phyloP scores from a whole-genome alignment of 1,140 invertebrate species.

The Calephelis nemesis region DNA sequence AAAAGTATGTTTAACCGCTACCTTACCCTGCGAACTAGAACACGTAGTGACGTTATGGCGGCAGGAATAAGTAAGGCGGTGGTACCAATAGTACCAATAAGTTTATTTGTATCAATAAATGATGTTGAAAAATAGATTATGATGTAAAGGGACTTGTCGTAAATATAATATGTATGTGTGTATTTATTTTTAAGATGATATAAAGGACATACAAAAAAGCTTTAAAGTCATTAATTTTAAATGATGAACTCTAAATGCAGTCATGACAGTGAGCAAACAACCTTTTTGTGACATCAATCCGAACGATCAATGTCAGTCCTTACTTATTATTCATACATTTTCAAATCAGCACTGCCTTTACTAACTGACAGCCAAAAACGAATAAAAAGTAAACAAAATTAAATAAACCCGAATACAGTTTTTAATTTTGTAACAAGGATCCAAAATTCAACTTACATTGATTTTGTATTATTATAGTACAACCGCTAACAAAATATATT shows the following conservation, averaged over 20 bases:
- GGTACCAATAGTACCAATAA: no score
- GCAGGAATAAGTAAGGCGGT: no score
- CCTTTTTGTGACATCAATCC: slow-evolving; percentile 22
- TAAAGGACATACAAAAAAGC: no score
- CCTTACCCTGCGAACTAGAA: no score
- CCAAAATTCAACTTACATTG: slow-evolving; percentile 36
- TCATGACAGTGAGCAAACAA: slow-evolving; percentile 21
- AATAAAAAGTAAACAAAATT: slow-evolving; percentile 25
- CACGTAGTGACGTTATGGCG: no score
- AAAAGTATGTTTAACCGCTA: no score
- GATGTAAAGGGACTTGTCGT: no score
- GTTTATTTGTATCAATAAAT: no score
- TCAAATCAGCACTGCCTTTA: slow-evolving; percentile 20
- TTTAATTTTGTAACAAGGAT: slow-evolving; percentile 39
- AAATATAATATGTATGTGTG: no score
- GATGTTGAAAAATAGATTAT: no score
- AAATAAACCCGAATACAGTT: slow-evolving; percentile 36
- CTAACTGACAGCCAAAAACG: slow-evolving; percentile 28
- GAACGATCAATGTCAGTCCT: slow-evolving; percentile 13
- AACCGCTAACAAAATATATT: slow-evolving; percentile 23
- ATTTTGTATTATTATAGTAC: slow-evolving; percentile 41
- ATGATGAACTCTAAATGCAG: slow-evolving; percentile 10
- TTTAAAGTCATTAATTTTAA: slow-evolving; percentile 5
- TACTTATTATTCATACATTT: slow-evolving; percentile 18
- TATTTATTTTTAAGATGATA: no score